phyloP scores from a whole-genome alignment of 2,797 vertebrate species.

The Lophotriccus pileatus region DNA sequence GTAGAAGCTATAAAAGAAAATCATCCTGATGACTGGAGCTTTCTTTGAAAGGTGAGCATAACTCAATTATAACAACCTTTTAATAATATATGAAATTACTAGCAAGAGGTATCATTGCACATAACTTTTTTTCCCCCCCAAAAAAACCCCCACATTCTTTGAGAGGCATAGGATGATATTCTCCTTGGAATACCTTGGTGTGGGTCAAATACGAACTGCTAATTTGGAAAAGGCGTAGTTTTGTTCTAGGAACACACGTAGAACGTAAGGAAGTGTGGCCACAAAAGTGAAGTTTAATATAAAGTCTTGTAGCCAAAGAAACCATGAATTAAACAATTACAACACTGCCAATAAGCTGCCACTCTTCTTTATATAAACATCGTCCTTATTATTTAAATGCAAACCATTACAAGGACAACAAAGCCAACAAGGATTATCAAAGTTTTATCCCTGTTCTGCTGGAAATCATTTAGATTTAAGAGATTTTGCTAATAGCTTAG shows the following conservation, averaged over 20 bases:
- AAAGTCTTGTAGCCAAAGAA: not conserved
- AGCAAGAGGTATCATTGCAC: not conserved
- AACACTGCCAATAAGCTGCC: not conserved
- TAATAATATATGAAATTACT: not conserved
- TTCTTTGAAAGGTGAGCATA: not conserved
- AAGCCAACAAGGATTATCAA: not conserved
- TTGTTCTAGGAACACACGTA: not conserved
- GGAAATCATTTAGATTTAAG: not conserved
- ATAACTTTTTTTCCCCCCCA: not conserved
- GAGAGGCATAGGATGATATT: not conserved
- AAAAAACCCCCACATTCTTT: not conserved
- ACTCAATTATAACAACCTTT: not conserved
- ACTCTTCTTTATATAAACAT: not conserved
- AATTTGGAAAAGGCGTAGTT: not conserved
- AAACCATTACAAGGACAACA: not conserved
- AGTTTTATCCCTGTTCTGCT: not conserved
- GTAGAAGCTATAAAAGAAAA: not conserved
- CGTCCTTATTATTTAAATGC: not conserved
- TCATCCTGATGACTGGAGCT: not conserved
- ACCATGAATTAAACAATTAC: not conserved
- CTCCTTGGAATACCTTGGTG: not conserved
- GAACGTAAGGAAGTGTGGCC: not conserved
- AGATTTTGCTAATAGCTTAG: not conserved
- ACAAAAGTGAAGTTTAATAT: not conserved
- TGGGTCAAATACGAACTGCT: not conserved